phyloP scores from a whole-genome alignment of 1,140 invertebrate genomes.

The Drosophila cardini region DNA sequence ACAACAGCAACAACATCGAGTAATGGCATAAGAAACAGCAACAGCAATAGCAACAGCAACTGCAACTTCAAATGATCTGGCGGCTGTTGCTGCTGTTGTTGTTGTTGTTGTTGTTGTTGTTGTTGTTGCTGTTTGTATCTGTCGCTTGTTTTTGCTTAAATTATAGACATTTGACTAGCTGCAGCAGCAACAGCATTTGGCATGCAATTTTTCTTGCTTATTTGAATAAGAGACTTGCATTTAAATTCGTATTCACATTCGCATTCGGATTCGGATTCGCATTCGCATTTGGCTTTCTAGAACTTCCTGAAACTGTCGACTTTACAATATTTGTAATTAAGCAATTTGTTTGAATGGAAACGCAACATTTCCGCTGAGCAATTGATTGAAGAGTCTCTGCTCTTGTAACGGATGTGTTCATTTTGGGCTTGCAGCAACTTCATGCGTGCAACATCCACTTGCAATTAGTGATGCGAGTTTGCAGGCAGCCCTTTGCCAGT shows the following conservation, averaged over 20 bases:
- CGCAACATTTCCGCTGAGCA: constrained; percentile 75
- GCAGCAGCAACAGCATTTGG: constrained; percentile 67
- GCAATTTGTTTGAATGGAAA: constrained; percentile 70
- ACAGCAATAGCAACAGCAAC: constrained; percentile 33
- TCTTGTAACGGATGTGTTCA: constrained; percentile 65
- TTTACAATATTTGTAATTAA: constrained; percentile 77
- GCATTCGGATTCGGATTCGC: constrained; percentile 13
- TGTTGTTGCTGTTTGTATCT: constrained; percentile 71
- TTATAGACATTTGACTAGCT: constrained; percentile 80
- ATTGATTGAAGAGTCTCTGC: constrained; percentile 49
- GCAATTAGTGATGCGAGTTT: constrained; percentile 59
- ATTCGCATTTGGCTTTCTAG: constrained; percentile 31
- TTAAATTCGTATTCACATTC: constrained; percentile 15
- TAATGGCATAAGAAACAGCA: constrained; percentile 10
- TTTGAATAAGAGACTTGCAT: constrained; percentile 69
- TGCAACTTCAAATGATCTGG: constrained; percentile 67
- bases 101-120: constrained; percentile 24
- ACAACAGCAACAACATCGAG: constrained; percentile 33
- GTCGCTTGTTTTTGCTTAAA: constrained; percentile 81
- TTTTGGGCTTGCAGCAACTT: constrained; percentile 45
- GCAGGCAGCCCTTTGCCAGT: constrained; percentile 8
- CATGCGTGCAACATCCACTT: constrained; percentile 41
- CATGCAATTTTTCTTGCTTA: constrained; percentile 81
- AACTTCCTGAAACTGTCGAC: constrained; percentile 58
- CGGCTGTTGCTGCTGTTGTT: constrained; percentile 47